Conservation (phyloP, 2,888 invertebrate species). For the Eutolmus rufibarbis region DNA sequence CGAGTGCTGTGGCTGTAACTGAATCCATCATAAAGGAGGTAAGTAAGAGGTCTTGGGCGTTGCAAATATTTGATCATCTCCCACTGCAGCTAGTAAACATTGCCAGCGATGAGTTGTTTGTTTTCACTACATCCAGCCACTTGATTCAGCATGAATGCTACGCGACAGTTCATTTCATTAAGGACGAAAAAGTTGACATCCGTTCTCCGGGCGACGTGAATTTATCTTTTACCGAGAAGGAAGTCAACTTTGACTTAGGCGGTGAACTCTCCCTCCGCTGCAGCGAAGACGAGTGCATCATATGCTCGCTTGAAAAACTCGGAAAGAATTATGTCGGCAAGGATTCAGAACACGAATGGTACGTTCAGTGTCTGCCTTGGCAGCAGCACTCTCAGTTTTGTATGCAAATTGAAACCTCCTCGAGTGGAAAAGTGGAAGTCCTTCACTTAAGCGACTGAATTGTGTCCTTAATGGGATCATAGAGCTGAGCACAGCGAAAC, state of each 20-base stretch:
- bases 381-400: not conserved
- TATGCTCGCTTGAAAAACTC: not conserved
- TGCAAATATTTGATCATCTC: not conserved
- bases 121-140: not conserved
- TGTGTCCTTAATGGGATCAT: slow-evolving; percentile 33
- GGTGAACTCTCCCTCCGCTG: slow-evolving; percentile 12
- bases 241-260: not conserved
- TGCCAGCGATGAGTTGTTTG: slow-evolving; percentile 3
- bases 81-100: slow-evolving; percentile 5
- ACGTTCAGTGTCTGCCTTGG: not conserved
- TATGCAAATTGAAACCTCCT: slow-evolving; percentile 35
- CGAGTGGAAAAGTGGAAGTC: slow-evolving; percentile 39
- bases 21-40: slow-evolving; percentile 11
- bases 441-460: slow-evolving; percentile 35
- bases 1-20: not conserved
- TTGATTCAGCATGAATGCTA: slow-evolving; percentile 43
- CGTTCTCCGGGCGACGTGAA: slow-evolving; percentile 28
- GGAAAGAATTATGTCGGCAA: not conserved
- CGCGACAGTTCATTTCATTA: slow-evolving; percentile 33
- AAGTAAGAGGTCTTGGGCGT: not conserved
- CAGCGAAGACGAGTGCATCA: slow-evolving; percentile 25
- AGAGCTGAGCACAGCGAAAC: not conserved
- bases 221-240: slow-evolving; percentile 9
- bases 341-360: not conserved
- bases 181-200: slow-evolving; percentile 30